Evolutionary conservation across 2,113 vertebrate species (phyloP).

Genomic region (Holacanthus passer): DNA sequence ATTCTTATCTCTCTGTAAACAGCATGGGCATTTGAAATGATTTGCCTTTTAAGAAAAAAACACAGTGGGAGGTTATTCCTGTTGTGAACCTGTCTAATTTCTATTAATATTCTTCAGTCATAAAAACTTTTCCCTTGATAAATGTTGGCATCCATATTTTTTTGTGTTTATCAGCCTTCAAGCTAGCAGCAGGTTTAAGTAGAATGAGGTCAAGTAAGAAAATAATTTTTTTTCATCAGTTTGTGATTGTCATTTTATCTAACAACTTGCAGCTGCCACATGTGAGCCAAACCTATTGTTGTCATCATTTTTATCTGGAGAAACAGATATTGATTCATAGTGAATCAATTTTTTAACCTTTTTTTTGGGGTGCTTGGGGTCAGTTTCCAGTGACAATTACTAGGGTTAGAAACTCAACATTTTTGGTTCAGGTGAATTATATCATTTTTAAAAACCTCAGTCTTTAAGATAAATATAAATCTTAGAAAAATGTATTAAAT

Average conservation of each 20-base stretch:
- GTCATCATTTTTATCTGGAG: too few species aligned
- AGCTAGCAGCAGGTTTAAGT: neutral
- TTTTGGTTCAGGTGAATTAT: neutral
- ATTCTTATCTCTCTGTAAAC: neutral
- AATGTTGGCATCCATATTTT: neutral
- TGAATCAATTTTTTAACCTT: too few species aligned
- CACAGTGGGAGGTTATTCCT: neutral
- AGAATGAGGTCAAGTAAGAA: neutral
- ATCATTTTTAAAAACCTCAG: too few species aligned
- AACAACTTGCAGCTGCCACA: neutral
- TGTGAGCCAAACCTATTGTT: neutral
- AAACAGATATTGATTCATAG: neutral
- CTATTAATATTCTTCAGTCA: neutral
- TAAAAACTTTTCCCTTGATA: neutral
- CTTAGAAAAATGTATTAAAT: neutral
- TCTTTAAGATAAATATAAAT: neutral
- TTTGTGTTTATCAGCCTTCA: constrained; percentile 8
- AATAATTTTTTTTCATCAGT: neutral
- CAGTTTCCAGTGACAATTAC: neutral
- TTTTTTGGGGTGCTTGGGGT: neutral
- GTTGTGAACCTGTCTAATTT: neutral
- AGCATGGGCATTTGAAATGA: neutral
- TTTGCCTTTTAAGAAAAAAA: neutral
- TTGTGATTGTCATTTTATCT: constrained; percentile 2
- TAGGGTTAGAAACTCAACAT: neutral